These are phyloP conservation scores for Aporophyla nigra DNA, from an alignment of 2,888 invertebrate species.

Conservation along the genomic window DNA sequence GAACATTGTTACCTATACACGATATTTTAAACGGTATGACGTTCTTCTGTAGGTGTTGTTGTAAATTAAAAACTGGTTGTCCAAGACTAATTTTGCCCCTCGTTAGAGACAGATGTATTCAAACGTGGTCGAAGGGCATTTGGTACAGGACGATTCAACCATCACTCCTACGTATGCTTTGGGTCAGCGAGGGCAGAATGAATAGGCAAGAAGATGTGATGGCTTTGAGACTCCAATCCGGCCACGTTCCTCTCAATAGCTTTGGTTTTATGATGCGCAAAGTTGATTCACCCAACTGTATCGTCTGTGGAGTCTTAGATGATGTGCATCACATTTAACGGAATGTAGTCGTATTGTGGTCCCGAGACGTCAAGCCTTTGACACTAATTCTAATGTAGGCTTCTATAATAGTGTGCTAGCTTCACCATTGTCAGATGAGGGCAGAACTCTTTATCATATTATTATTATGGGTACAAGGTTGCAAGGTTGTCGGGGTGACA, in stretches of 20 bases:
- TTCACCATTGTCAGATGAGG: neutral
- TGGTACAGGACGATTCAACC: slow-evolving; percentile 2
- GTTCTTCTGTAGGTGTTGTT: too few relatives aligned
- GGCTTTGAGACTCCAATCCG: neutral
- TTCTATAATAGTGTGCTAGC: neutral
- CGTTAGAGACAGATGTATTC: neutral
- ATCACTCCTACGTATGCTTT: neutral
- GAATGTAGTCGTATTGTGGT: neutral
- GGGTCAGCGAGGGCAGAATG: neutral
- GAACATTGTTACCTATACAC: too few relatives aligned
- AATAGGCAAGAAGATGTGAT: neutral
- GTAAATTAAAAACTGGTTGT: too few relatives aligned
- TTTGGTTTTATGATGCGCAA: neutral
- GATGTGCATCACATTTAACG: neutral
- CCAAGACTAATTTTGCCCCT: neutral
- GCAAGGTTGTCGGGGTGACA: neutral
- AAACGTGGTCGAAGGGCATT: neutral
- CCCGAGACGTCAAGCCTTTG: neutral
- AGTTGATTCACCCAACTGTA: neutral
- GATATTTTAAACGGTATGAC: too few relatives aligned
- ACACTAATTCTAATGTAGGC: neutral
- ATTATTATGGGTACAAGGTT: neutral
- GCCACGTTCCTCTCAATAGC: too few relatives aligned
- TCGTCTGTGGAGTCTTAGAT: neutral
- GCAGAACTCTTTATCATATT: slow-evolving; percentile 89